Evolutionary conservation across 2,888 invertebrate species (phyloP).

Genomic region (Drymonia ruficornis): DNA sequence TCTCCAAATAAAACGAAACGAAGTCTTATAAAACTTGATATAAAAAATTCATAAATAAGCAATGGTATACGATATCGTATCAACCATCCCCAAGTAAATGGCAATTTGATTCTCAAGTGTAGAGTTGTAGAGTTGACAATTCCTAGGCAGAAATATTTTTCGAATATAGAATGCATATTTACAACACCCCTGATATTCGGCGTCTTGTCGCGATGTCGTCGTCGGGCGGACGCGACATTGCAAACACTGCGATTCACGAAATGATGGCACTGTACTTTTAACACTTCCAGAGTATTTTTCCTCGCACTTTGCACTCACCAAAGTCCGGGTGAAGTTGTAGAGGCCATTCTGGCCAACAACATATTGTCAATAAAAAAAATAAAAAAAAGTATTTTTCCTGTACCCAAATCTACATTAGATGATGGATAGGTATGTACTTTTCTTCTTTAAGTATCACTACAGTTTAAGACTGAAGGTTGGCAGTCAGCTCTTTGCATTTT

Average conservation of each 20-base stretch:
- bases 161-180: constrained; percentile 27
- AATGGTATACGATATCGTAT: neutral
- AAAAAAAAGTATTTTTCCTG: too few species aligned
- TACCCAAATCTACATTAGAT: too few species aligned
- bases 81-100: neutral
- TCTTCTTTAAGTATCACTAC: too few species aligned
- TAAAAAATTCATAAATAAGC: constrained; percentile 2
- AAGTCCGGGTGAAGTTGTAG: too few species aligned
- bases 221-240: constrained; percentile 15
- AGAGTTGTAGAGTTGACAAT: neutral
- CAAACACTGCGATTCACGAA: constrained; percentile 22
- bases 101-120: neutral
- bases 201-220: constrained; percentile 17
- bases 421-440: too few species aligned
- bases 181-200: constrained; percentile 24
- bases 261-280: neutral
- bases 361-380: too few species aligned
- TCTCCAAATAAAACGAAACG: constrained; percentile 3
- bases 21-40: neutral
- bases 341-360: too few species aligned
- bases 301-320: too few species aligned
- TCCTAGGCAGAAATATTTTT: neutral
- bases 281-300: too few species aligned
- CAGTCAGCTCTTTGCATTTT: too few species aligned
- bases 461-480: too few species aligned